Evolutionary conservation across 2,888 invertebrate genomes (phyloP).

Genomic region (Mimumesa dahlbomi): DNA sequence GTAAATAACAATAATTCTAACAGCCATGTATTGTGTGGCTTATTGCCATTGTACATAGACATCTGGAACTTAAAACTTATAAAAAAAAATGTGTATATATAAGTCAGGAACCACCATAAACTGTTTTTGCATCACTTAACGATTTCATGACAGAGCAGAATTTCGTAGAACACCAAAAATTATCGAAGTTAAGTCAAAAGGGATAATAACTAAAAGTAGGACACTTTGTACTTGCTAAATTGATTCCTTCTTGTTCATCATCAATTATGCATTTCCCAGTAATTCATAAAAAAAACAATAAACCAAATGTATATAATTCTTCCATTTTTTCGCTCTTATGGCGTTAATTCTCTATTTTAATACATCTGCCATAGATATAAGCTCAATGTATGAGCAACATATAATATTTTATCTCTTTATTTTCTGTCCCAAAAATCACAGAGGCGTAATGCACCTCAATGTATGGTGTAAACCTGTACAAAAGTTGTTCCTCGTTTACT

Average conservation of each 20-base stretch:
- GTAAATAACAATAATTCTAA: constrained; percentile 58
- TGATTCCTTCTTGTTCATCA: constrained; percentile 29
- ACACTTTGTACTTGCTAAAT: constrained; percentile 38
- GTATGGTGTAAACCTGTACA: constrained; percentile 74
- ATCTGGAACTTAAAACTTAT: constrained; percentile 52
- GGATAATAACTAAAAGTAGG: constrained; percentile 24
- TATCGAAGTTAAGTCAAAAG: constrained; percentile 25
- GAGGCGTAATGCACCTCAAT: constrained; percentile 70
- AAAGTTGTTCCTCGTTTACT: constrained; percentile 72
- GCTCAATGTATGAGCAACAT: constrained; percentile 57
- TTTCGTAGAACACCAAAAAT: constrained; percentile 10
- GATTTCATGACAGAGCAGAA: constrained; percentile 14
- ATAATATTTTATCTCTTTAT: constrained; percentile 62
- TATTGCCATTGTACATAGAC: constrained; percentile 42
- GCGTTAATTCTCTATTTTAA: constrained; percentile 38
- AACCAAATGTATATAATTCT: constrained; percentile 40
- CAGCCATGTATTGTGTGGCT: constrained; percentile 33
- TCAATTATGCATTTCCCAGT: constrained; percentile 27
- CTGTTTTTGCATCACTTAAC: constrained; percentile 3
- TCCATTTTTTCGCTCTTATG: constrained; percentile 31
- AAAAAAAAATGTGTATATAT: constrained; percentile 29
- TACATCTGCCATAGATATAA: constrained; percentile 47
- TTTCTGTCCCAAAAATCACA: constrained; percentile 76
- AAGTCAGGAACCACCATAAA: constrained; percentile 18
- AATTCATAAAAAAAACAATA: too few relatives aligned